Evolutionary conservation across 2,113 vertebrate genomes (phyloP), one percentile per base, ranked within the genome.

Genomic region (Etia nguti): DNA sequence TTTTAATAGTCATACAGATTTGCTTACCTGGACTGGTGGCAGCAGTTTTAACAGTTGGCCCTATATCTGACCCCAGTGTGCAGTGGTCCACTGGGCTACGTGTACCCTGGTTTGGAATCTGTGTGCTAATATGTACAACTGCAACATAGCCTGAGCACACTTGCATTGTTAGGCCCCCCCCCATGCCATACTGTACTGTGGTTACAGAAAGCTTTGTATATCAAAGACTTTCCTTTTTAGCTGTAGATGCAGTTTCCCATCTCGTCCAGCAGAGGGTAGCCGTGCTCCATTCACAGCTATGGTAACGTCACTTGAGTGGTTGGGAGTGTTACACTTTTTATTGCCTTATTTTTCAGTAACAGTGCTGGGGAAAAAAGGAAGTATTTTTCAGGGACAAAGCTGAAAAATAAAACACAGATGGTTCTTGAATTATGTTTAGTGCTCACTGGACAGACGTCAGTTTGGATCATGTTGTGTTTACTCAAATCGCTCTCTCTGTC

Each of bases 221-320:
- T 48, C 24, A 20, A 75, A 29, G 48, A 52, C 26, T 2, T 29
- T 31, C 10, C 46, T 52, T 77, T 68, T 52, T 9, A 34, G 10
- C 18, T 18, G 2, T 68, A 65, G 18, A 2, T 62, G 83, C 22
- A 83, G 83, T 84, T 83, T 56, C 22, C 10, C 1, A 5, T 34
- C 0, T 22, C 20, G 41, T 10, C 91, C 95, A 86, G 31, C 9
- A 94, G 94, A 84, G 89, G 86, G 85, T 6, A 84, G 59, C 86
- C 82, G 46, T 18, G 91, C 65, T 92, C 88, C 79, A 95, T 46
- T 56, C 57, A 84, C 75, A 46, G 10, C 10, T 7, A 24, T 16
- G 6, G 16, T 29, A 20, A 20, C 3, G 43, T 18, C 15, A 75
- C 22, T 75, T 75, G 6, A 73, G 48, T 48, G 6, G 24, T 50